Percentiles rank a stretch among this genome's conserved stretches.
Conservation (phyloP, 1,140 invertebrate species). For the Drosophila subpulchrella region DNA sequence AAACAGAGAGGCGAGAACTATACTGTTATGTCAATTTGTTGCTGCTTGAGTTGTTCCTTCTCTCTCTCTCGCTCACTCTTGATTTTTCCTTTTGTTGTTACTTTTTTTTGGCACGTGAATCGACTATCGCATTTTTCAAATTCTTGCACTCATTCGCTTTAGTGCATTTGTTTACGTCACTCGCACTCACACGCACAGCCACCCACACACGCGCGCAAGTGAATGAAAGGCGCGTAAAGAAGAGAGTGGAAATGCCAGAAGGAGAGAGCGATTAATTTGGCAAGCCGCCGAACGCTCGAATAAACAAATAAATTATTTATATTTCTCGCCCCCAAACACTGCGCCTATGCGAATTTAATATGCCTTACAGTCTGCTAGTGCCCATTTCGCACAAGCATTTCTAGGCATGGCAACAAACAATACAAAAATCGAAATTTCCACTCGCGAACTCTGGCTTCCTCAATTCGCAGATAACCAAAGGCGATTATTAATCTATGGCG, state of each 20-base stretch:
- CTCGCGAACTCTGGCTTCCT: conserved; percentile 26
- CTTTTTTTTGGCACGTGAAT: conserved; percentile 67
- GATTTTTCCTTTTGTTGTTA: conserved; percentile 26
- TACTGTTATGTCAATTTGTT: conserved; percentile 42
- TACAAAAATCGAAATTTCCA: conserved; percentile 76
- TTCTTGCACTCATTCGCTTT: conserved; percentile 51
- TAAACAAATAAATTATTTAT: conserved; percentile 46
- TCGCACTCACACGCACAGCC: conserved; percentile 27
- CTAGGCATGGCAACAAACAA: conserved; percentile 25
- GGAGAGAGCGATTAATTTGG: conserved; percentile 28
- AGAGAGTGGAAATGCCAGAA: conserved; percentile 35
- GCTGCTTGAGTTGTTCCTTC: conserved; percentile 10
- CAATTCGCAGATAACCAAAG: conserved; percentile 15
- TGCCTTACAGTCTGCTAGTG: not conserved
- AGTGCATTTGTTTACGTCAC: conserved; percentile 78
- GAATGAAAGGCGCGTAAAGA: conserved; percentile 56
- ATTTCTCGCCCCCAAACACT: conserved; percentile 5
- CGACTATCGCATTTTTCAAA: conserved; percentile 51
- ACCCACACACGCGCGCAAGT: conserved; percentile 15
- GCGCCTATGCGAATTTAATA: not conserved
- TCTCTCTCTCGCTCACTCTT: not conserved
- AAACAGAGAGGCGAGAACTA: conserved; percentile 56
- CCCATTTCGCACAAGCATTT: conserved; percentile 28
- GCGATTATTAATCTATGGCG: conserved; percentile 8
- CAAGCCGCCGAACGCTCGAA: conserved; percentile 30